These are phyloP conservation scores for Dissostichus mawsoni DNA, from an alignment of 2,113 vertebrate genomes.

Conservation along the genomic window DNA sequence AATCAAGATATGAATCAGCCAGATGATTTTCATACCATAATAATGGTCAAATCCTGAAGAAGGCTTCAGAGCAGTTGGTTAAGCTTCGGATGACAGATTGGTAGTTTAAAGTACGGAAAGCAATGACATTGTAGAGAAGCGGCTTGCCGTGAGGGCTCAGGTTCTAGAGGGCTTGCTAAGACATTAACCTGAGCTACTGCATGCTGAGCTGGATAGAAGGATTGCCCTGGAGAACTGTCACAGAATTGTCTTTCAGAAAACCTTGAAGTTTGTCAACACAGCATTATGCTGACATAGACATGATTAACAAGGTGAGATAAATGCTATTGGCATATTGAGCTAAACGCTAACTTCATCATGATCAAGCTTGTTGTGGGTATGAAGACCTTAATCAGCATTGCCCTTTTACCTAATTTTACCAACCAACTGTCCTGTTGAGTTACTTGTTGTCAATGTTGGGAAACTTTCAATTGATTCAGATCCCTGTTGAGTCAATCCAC, in stretches of 20 bases:
- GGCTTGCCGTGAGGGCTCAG: conserved; percentile 62
- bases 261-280: neutral
- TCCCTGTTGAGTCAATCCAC: too few relatives aligned
- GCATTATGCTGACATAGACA: neutral
- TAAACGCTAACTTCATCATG: neutral
- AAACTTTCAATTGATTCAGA: too few relatives aligned
- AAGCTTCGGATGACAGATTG: conserved; percentile 76
- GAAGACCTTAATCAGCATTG: too few relatives aligned
- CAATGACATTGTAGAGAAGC: conserved; percentile 34
- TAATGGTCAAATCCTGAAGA: conserved; percentile 43
- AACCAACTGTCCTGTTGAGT: too few relatives aligned
- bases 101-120: conserved; percentile 20
- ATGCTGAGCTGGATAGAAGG: conserved; percentile 8
- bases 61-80: conserved; percentile 48
- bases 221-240: neutral
- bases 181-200: conserved; percentile 36
- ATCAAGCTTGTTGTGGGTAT: neutral
- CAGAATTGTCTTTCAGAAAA: neutral
- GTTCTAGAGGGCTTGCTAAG: conserved; percentile 61
- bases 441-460: too few relatives aligned
- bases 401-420: neutral
- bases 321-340: neutral
- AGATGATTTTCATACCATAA: neutral
- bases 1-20: neutral
- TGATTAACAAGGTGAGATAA: neutral